Evolutionary conservation across 2,888 invertebrate genomes (phyloP).

Genomic region (Stegophylla sp.): DNA sequence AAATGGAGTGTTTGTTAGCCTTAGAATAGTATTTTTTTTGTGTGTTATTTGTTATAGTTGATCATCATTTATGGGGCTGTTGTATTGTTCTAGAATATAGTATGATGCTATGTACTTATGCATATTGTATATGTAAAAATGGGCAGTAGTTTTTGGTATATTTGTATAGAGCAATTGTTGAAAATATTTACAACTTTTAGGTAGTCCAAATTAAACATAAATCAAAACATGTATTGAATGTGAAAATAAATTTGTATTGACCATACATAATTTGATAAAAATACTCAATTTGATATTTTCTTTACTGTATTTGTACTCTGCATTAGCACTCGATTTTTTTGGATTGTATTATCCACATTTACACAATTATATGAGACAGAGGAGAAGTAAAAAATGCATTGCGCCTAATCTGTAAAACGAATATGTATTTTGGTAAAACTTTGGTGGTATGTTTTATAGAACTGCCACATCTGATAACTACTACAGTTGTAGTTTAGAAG

Average conservation of each 20-base stretch:
- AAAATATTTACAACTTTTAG: too few species aligned
- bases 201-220: too few species aligned
- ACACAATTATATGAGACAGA: too few species aligned
- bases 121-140: background rate
- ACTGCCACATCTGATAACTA: background rate
- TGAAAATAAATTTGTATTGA: too few species aligned
- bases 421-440: background rate
- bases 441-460: slow-evolving; percentile 38
- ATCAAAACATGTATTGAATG: too few species aligned
- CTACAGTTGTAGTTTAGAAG: slow-evolving; percentile 31
- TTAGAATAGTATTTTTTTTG: background rate
- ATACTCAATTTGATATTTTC: too few species aligned
- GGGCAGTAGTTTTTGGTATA: too few species aligned
- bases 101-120: background rate
- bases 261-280: too few species aligned
- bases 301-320: too few species aligned
- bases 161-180: too few species aligned
- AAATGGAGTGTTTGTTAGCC: background rate
- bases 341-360: background rate
- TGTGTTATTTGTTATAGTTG: background rate
- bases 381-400: too few species aligned
- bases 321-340: background rate
- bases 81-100: background rate
- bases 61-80: background rate
- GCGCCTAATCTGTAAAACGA: background rate